These are phyloP conservation scores for Perizoma affinitatum DNA, from an alignment of 2,888 invertebrate genomes.

Conservation along the genomic window DNA sequence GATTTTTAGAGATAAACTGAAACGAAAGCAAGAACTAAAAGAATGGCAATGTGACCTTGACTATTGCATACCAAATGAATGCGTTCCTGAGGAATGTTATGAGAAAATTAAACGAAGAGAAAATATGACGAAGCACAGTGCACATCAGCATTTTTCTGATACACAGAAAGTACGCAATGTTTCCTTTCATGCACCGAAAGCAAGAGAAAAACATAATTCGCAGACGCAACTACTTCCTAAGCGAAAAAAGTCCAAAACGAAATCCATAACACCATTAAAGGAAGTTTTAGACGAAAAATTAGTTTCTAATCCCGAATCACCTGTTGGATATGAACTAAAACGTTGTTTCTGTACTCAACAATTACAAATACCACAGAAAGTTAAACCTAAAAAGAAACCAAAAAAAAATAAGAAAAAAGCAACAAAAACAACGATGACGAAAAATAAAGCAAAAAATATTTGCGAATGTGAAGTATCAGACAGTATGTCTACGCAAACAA, in stretches of 20 bases:
- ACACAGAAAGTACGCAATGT: too few relatives aligned
- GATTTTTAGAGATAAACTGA: slow-evolving; percentile 50
- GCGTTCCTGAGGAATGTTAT: slow-evolving; percentile 31
- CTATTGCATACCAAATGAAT: slow-evolving; percentile 34
- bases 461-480: slow-evolving; percentile 18
- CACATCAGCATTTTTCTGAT: neutral
- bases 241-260: neutral
- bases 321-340: slow-evolving; percentile 15
- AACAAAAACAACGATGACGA: neutral
- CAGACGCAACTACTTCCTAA: slow-evolving; percentile 12
- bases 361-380: neutral
- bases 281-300: too few relatives aligned
- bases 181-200: neutral
- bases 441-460: neutral
- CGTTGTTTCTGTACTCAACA: slow-evolving; percentile 31
- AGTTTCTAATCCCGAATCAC: too few relatives aligned
- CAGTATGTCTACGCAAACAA: slow-evolving; percentile 16
- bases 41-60: slow-evolving; percentile 36
- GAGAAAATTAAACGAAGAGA: slow-evolving; percentile 27
- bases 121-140: slow-evolving; percentile 2
- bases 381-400: slow-evolving; percentile 6
- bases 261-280: too few relatives aligned
- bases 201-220: neutral
- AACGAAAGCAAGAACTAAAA: slow-evolving; percentile 40
- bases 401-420: slow-evolving; percentile 9